Conservation (phyloP, 35 echinoderm and acorn worm genomes). For the Diadema setosum region DNA sequence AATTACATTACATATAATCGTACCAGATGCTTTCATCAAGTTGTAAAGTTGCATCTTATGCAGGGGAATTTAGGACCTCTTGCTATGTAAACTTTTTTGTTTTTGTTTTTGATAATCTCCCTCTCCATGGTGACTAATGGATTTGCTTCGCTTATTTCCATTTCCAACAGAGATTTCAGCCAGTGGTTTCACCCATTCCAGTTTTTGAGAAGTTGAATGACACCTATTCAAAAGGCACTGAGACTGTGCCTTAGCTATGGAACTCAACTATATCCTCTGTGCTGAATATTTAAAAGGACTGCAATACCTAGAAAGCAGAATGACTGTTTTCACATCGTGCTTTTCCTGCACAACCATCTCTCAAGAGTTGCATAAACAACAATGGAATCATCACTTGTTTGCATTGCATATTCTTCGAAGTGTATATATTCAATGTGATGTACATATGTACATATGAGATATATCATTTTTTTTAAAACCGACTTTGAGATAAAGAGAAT, state of each 20-base stretch:
- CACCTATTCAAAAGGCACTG: slow-evolving; percentile 97
- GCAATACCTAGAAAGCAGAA: not conserved
- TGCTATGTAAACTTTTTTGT: not conserved
- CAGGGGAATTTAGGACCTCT: too few species aligned
- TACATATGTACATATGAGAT: too few species aligned
- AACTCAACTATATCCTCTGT: not conserved
- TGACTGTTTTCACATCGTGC: not conserved
- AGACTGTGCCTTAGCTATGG: slow-evolving; percentile 78
- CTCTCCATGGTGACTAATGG: too few species aligned
- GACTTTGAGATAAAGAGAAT: too few species aligned
- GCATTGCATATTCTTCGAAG: too few species aligned
- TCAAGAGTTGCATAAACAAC: not conserved
- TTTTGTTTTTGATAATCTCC: slow-evolving; percentile 1
- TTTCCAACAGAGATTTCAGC: slow-evolving; percentile 96
- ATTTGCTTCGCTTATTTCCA: too few species aligned
- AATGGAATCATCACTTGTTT: not conserved
- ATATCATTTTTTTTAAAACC: too few species aligned
- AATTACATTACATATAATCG: too few species aligned
- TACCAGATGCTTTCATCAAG: too few species aligned
- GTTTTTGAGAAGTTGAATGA: slow-evolving; percentile 98
- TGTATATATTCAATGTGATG: too few species aligned
- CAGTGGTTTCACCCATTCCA: slow-evolving; percentile 92
- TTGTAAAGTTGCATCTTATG: too few species aligned
- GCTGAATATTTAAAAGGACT: not conserved
- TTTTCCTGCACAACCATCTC: not conserved